phyloP scores from a whole-genome alignment of 2,797 vertebrate species.

The Gymnoscopelus braueri region DNA sequence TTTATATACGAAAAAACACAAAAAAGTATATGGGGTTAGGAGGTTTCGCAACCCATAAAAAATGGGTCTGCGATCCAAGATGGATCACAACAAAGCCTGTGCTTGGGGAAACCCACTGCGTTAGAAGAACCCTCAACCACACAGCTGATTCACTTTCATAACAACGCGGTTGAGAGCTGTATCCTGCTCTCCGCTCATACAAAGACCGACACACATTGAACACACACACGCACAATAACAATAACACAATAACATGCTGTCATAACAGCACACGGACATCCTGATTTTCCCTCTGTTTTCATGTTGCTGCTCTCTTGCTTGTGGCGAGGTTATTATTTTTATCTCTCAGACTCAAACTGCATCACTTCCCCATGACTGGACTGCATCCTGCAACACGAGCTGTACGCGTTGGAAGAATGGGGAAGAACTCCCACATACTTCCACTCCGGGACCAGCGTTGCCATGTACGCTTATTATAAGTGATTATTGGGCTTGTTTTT shows the following conservation, averaged over 20 bases:
- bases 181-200: constrained; percentile 14
- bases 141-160: constrained; percentile 19
- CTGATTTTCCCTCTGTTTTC: constrained; percentile 50
- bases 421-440: constrained; percentile 47
- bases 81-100: too few relatives aligned
- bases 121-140: not conserved
- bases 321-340: constrained; percentile 61
- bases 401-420: constrained; percentile 8
- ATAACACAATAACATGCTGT: constrained; percentile 36
- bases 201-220: constrained; percentile 36
- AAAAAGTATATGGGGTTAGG: too few relatives aligned
- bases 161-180: constrained; percentile 24
- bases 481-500: too few relatives aligned
- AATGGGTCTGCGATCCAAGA: too few relatives aligned
- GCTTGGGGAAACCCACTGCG: too few relatives aligned
- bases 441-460: constrained; percentile 41
- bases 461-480: too few relatives aligned
- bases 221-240: not conserved
- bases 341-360: constrained; percentile 57
- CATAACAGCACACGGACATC: constrained; percentile 51
- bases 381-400: constrained; percentile 73
- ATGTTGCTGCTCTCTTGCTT: constrained; percentile 56
- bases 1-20: too few relatives aligned
- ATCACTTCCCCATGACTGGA: constrained; percentile 76
- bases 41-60: too few relatives aligned